Evolutionary conservation across 2,888 invertebrate genomes (phyloP).

Genomic region (Limnephilus rhombicus): DNA sequence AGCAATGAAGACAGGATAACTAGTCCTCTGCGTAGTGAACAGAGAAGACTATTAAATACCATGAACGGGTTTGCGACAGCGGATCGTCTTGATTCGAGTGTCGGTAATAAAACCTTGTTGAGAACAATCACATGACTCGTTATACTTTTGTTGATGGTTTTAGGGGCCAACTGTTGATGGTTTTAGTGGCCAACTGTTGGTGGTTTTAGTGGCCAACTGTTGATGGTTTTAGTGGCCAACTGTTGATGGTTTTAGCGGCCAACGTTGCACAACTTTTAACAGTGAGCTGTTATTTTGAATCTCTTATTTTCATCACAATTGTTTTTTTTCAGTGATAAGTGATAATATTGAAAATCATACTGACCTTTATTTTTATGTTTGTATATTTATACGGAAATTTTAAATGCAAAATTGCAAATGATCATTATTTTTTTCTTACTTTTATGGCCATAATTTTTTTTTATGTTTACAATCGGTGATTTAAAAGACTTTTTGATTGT

Average conservation of each 20-base stretch:
- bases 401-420: not conserved
- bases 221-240: too few species aligned
- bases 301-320: constrained; percentile 29
- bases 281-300: constrained; percentile 27
- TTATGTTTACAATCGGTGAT: too few species aligned
- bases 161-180: too few species aligned
- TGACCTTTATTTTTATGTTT: not conserved
- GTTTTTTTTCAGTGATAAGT: not conserved
- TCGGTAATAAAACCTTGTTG: constrained; percentile 5
- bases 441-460: not conserved
- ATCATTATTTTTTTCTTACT: not conserved
- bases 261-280: constrained; percentile 21
- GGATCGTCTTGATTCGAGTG: not conserved
- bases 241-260: constrained; percentile 6
- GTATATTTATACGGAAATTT: not conserved
- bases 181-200: too few species aligned
- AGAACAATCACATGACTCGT: constrained; percentile 26
- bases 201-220: too few species aligned
- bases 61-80: not conserved
- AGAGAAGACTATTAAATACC: constrained; percentile 61
- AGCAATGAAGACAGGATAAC: constrained; percentile 62
- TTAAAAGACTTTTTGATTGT: not conserved
- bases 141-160: not conserved
- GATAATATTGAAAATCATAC: not conserved
- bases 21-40: constrained; percentile 47